Conservation (phyloP, 2,113 vertebrate species). For the Alces alces region DNA sequence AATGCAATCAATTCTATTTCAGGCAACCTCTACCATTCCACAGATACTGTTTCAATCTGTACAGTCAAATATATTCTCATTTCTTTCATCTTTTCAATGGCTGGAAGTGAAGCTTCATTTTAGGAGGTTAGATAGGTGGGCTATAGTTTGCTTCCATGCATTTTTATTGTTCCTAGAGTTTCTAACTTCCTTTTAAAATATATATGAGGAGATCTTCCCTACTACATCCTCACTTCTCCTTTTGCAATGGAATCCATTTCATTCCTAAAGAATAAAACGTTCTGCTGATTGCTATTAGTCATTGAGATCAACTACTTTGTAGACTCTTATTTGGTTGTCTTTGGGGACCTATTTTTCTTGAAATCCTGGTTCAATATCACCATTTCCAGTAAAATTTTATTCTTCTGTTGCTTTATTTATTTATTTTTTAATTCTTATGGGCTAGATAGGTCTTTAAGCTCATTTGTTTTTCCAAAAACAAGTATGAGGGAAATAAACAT, state of each 20-base stretch:
- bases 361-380: not conserved
- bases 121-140: not conserved
- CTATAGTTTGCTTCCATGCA: not conserved
- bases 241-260: not conserved
- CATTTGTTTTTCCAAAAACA: not conserved
- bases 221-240: not conserved
- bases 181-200: not conserved
- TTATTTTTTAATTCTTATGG: not conserved
- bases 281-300: not conserved
- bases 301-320: not conserved
- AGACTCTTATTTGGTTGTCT: not conserved
- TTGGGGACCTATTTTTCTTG: not conserved
- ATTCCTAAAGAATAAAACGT: not conserved
- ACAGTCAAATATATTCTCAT: not conserved
- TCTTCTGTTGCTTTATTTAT: not conserved
- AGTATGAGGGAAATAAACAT: not conserved
- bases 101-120: not conserved
- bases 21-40: not conserved
- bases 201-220: not conserved
- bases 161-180: not conserved
- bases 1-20: not conserved
- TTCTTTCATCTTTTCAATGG: not conserved
- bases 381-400: not conserved
- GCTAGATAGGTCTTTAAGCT: not conserved
- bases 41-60: not conserved